Evolutionary conservation across 2,113 vertebrate species (phyloP), one percentile per base, ranked within the genome.

Genomic region (Sebastes schlegelii): DNA sequence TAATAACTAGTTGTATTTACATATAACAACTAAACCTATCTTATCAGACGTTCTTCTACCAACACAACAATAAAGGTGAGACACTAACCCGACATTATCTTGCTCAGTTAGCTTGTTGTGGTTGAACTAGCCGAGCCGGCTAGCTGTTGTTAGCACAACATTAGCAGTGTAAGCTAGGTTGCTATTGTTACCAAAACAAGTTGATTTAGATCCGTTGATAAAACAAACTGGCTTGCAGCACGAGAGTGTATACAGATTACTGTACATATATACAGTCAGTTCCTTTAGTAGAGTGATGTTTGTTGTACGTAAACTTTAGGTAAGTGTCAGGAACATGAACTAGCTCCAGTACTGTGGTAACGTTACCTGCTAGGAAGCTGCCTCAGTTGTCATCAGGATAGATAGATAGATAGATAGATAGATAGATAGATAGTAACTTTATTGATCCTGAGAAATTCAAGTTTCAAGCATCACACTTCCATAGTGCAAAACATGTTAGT

Each of bases 101-200:
- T 1, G 19, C 6, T 11, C 34, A 68, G 11, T 76, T 74, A 23
- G 55, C 73, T 86, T 85, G 16, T 55, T 34, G 14, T 19, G 65
- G 26, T 26, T 54, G 26, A 83, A 64, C 91, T 93, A 26, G 90
- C 82, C 51, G 52, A 86, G 67, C 14, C 51, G 19, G 85, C 74
- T 91, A 89, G 64, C 63, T 88, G 85, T 84, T 89, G 79, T 86
- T 89, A 88, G 87, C 90, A 79, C 26, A 54, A 12, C 86, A 57
- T 84, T 86, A 89, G 88, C 89, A 72, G 49, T 76, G 48, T 13
- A 13, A 73, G 80, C 65, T 78, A 84, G 74, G 63, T 51, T 72
- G 40, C 12, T 43, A 81, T 72, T 76, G 75, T 79, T 57, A 34
- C 7, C 34, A 42, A 73, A 62, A 67, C 75, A 85, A 88, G 70